Percentiles rank a stretch among this genome's conserved stretches.
Evolutionary conservation across 2,888 invertebrate species (phyloP).

Genomic region (Branchipolynoe longqiensis): DNA sequence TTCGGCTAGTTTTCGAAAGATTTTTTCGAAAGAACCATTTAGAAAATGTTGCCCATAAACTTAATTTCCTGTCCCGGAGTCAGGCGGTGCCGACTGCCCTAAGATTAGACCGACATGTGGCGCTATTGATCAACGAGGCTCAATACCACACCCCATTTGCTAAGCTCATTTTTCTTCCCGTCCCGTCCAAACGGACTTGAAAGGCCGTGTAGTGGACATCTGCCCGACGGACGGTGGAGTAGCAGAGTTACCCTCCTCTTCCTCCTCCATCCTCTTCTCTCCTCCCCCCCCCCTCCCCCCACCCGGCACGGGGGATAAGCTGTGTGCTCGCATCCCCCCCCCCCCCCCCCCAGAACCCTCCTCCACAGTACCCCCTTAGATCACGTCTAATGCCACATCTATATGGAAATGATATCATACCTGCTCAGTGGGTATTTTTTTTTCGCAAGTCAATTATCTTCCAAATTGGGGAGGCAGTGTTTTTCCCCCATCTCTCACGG

Average conservation of each 20-base stretch:
- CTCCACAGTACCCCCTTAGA: neutral
- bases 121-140: neutral
- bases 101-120: neutral
- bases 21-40: too few relatives aligned
- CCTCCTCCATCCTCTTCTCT: neutral
- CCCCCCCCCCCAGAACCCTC: neutral
- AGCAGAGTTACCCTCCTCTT: neutral
- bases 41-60: too few relatives aligned
- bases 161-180: neutral
- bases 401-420: constrained; percentile 49
- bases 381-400: constrained; percentile 26
- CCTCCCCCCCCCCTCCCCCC: neutral
- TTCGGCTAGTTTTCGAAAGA: too few relatives aligned
- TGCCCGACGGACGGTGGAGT: neutral
- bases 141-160: constrained; percentile 44
- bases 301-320: neutral
- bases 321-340: neutral
- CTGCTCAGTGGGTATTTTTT: constrained; percentile 35
- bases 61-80: neutral
- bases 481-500: too few relatives aligned
- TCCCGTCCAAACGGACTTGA: neutral
- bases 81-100: neutral
- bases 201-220: constrained; percentile 15
- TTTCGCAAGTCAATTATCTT: constrained; percentile 12
- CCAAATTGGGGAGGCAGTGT: constrained; percentile 4